Evolutionary conservation across 2,888 invertebrate species (phyloP).

Genomic region (Macrophya alboannulata): DNA sequence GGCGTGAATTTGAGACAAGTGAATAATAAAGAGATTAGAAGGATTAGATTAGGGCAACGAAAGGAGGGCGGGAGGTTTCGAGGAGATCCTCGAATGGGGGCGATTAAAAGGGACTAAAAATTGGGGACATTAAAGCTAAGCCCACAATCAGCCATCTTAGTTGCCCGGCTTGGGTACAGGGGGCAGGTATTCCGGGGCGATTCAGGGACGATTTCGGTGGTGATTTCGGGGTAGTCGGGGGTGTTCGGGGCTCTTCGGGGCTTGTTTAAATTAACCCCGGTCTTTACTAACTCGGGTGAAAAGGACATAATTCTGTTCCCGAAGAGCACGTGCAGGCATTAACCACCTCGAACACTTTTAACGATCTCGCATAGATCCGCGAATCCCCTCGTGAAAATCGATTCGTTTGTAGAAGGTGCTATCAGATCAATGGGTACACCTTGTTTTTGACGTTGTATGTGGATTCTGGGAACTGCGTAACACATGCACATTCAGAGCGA

Average conservation of each 20-base stretch:
- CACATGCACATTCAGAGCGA: not conserved
- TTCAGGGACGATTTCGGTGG: slow-evolving; percentile 40
- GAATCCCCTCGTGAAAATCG: slow-evolving; percentile 5
- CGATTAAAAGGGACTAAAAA: slow-evolving; percentile 56
- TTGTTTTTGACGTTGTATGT: not conserved
- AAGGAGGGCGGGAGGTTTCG: slow-evolving; percentile 7
- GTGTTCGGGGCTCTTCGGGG: slow-evolving; percentile 40
- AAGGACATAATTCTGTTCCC: slow-evolving; percentile 53
- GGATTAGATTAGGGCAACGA: slow-evolving; percentile 46
- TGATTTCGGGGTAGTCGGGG: slow-evolving; percentile 51
- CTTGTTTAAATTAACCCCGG: slow-evolving; percentile 55
- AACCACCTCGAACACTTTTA: slow-evolving; percentile 44
- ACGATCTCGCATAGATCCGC: not conserved
- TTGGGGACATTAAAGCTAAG: slow-evolving; percentile 56
- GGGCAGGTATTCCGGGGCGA: slow-evolving; percentile 42
- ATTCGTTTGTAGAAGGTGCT: not conserved
- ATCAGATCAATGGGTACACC: not conserved
- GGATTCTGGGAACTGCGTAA: not conserved
- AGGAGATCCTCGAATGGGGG: slow-evolving; percentile 50
- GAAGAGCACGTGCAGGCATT: slow-evolving; percentile 45
- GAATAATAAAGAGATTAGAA: slow-evolving; percentile 56
- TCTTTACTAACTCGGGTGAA: slow-evolving; percentile 51
- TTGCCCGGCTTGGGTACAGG: slow-evolving; percentile 50
- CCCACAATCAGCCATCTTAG: slow-evolving; percentile 56
- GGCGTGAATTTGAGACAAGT: slow-evolving; percentile 46